Evolutionary conservation across 2,797 vertebrate genomes (phyloP).

Genomic region (Cygnus olor): DNA sequence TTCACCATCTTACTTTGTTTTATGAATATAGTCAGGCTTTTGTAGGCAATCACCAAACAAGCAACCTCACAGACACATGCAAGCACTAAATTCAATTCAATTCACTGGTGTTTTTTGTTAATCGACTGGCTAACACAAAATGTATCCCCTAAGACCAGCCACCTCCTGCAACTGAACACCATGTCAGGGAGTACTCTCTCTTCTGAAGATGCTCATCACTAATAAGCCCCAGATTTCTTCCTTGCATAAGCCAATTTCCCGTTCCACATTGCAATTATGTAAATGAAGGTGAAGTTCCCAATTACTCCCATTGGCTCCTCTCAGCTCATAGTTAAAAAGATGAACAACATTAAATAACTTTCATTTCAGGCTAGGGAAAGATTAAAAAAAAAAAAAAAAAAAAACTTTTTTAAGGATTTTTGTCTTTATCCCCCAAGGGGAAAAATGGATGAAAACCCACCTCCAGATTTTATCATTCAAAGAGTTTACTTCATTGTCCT

Average conservation of each 20-base stretch:
- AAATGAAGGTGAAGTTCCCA: constrained; percentile 21
- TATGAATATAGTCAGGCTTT: not conserved
- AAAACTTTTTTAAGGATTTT: not conserved
- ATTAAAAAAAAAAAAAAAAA: not conserved
- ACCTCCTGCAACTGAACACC: not conserved
- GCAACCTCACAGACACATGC: not conserved
- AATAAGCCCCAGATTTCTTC: not conserved
- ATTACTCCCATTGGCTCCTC: not conserved
- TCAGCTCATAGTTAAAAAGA: not conserved
- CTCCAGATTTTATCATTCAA: not conserved
- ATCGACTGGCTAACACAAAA: not conserved
- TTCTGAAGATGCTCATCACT: not conserved
- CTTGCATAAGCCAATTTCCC: constrained; percentile 5
- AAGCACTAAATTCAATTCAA: not conserved
- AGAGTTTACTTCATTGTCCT: not conserved
- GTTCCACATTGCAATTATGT: constrained; percentile 2
- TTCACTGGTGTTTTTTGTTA: not conserved
- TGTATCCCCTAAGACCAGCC: not conserved
- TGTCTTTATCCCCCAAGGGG: not conserved
- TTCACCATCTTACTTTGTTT: not conserved
- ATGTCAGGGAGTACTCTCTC: not conserved
- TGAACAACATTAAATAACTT: not conserved
- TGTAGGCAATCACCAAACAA: not conserved
- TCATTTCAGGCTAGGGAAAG: not conserved
- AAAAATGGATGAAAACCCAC: not conserved